Percentiles rank a stretch among this genome's conserved stretches.
Evolutionary conservation across 1,140 invertebrate species (phyloP).

Genomic region (Hetaerina americana): DNA sequence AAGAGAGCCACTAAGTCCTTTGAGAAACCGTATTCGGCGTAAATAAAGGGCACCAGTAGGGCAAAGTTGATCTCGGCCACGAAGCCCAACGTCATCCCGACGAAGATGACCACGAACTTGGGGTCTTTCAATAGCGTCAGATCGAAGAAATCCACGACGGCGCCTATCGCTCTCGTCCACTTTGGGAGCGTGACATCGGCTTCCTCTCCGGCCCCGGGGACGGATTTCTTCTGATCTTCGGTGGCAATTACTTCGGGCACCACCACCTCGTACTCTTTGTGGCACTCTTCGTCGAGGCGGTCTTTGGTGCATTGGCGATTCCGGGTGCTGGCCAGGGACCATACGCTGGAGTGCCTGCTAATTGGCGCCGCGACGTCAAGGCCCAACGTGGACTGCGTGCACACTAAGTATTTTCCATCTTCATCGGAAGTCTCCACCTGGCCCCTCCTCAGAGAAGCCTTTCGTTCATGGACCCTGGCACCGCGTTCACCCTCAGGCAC

Average conservation of each 20-base stretch:
- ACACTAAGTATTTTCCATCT: background rate
- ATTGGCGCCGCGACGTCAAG: background rate
- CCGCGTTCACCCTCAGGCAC: too few species aligned
- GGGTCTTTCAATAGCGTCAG: background rate
- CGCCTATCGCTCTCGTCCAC: background rate
- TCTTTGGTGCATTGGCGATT: too few species aligned
- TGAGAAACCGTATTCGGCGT: background rate
- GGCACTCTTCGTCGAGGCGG: too few species aligned
- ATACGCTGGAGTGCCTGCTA: background rate
- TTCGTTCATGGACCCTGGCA: background rate
- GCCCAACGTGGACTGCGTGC: background rate
- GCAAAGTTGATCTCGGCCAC: conserved; percentile 3
- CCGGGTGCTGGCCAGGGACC: background rate
- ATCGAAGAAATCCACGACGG: background rate
- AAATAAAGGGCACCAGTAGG: conserved; percentile 1
- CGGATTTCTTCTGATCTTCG: background rate
- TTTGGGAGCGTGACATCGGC: background rate
- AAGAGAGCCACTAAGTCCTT: background rate
- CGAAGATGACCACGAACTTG: background rate
- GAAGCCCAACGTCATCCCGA: background rate
- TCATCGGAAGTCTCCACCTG: background rate
- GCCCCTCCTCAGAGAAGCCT: background rate
- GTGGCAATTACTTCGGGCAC: background rate
- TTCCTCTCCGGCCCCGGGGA: background rate
- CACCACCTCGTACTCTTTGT: background rate